Conservation (phyloP, 2,888 invertebrate species). For the Melanostoma mellinum region DNA sequence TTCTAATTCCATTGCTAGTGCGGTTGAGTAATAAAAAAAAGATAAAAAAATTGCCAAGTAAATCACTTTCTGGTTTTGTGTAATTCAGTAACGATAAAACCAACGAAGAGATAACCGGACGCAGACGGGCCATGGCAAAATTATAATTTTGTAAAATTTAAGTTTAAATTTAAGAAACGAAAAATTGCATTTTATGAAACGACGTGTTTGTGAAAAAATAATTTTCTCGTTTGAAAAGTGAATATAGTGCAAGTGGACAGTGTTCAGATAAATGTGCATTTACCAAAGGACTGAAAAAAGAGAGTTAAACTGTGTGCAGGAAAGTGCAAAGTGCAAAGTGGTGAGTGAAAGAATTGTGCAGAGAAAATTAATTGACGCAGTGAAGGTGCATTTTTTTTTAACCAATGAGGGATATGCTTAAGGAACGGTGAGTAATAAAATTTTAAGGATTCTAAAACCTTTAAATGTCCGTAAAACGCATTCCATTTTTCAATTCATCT, state of each 20-base stretch:
- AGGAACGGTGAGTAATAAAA: slow-evolving; percentile 7
- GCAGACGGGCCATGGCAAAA: slow-evolving; percentile 17
- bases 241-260: slow-evolving; percentile 24
- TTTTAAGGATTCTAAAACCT: no score
- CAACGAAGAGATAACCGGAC: slow-evolving; percentile 68
- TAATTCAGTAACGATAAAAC: slow-evolving; percentile 71
- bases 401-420: not conserved
- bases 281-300: slow-evolving; percentile 3
- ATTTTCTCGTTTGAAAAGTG: slow-evolving; percentile 13
- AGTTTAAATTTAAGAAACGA: slow-evolving; percentile 25
- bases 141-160: slow-evolving; percentile 7
- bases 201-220: slow-evolving; percentile 26
- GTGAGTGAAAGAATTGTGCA: not conserved
- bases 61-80: slow-evolving; percentile 69
- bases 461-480: no score
- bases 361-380: not conserved
- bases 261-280: slow-evolving; percentile 9
- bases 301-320: not conserved
- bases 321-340: slow-evolving; percentile 1
- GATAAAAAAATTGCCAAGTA: slow-evolving; percentile 19
- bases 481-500: no score
- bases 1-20: slow-evolving; percentile 44
- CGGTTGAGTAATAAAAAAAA: not conserved
- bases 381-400: not conserved
- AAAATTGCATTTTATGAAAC: slow-evolving; percentile 19